Percentiles rank a stretch among this genome's conserved stretches.
Conservation (phyloP, 2,888 invertebrate genomes). For the Luperina testacea region DNA sequence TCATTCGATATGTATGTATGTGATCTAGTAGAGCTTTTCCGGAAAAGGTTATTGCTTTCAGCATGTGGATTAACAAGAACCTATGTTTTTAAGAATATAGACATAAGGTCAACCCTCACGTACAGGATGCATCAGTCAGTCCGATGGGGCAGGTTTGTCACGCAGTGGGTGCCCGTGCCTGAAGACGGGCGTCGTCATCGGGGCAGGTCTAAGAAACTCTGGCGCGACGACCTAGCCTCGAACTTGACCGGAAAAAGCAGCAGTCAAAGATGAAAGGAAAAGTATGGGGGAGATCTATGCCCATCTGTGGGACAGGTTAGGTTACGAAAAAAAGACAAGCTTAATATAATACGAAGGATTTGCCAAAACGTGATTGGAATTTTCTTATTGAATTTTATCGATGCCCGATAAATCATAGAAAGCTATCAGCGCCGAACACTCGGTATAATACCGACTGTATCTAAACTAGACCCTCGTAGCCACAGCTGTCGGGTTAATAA, state of each 20-base stretch:
- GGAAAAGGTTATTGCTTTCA: slow-evolving; percentile 21
- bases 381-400: neutral
- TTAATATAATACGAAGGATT: neutral
- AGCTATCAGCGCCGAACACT: neutral
- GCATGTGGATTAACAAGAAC: neutral
- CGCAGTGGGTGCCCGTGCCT: neutral
- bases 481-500: neutral
- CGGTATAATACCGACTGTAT: neutral
- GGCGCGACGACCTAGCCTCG: neutral
- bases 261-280: neutral
- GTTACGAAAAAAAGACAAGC: neutral
- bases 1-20: too few species aligned
- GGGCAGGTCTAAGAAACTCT: neutral
- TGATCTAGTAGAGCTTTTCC: slow-evolving; percentile 9
- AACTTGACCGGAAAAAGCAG: neutral
- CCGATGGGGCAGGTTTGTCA: neutral
- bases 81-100: slow-evolving; percentile 17
- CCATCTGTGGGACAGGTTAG: neutral
- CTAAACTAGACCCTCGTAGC: neutral
- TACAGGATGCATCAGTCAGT: neutral
- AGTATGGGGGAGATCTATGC: neutral
- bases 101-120: neutral
- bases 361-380: neutral
- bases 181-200: neutral
- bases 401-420: neutral